Evolutionary conservation across 1,140 invertebrate genomes (phyloP), one percentile per base, ranked within the genome.

Genomic region (Battus philenor): DNA sequence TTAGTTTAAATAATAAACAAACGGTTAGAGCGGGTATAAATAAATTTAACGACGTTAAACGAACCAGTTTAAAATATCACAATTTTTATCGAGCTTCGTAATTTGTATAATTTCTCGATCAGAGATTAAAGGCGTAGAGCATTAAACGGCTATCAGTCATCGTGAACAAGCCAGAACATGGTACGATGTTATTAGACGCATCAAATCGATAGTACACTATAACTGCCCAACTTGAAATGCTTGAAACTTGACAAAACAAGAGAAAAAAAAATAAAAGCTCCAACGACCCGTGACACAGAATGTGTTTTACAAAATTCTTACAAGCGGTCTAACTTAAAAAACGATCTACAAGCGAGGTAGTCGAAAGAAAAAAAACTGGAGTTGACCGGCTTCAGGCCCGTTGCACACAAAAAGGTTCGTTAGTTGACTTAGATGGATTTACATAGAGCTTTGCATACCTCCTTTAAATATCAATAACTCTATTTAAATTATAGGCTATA

Each of bases 251-350:
- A n/a, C n/a, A n/a, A n/a, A n/a, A 47, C 36, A 17, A 31, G 36
- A 43, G 6, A 36, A 44, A 50, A 41, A 17, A 44, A 33, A 29
- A 45, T 30, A 38, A 15, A 39, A 26, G 7, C 22, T 26, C 20
- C 32, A 49, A 39, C 43, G 41, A 49, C 24, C 34, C 50, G 41
- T 56, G 47, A 50, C 47, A 47, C 32, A 47, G 49, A 60, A 44
- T 49, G 44, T 50, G 54, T 51, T 58, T 61, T 58, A 61, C 47
- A 47, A 57, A 61, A 61, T 58, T 57, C 59, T 52, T 57, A 58
- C 50, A 52, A 49, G 41, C 36, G 22, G 36, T 39, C 20, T 12
- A 39, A 39, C 36, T 24, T 44, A 50, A 50, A 50, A 50, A 50
- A 50, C 27, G 22, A 44, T 22, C 38, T 22, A 43, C 26, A 33